A percentile compares a stretch with the other conserved stretches of the same genome.
These are phyloP conservation scores for Holocentrus rufus DNA, from an alignment of 2,797 vertebrate genomes.

Conservation along the genomic window DNA sequence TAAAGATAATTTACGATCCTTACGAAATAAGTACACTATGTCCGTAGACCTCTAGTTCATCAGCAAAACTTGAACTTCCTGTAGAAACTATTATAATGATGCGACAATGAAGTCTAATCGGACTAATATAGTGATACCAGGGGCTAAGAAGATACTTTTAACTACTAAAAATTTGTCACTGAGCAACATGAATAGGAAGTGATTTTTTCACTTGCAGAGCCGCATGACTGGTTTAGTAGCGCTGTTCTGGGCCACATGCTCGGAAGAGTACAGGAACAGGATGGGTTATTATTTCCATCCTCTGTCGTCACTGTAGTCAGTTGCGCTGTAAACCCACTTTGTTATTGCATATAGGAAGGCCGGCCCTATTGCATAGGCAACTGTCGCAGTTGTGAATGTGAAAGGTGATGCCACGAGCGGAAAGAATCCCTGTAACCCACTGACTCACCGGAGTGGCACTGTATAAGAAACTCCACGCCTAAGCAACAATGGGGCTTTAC, in stretches of 20 bases:
- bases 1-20: too few species aligned
- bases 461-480: slow-evolving; percentile 6
- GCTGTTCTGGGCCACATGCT: slow-evolving; percentile 25
- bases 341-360: too few species aligned
- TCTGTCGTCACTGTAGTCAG: slow-evolving; percentile 39
- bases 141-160: too few species aligned
- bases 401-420: slow-evolving; percentile 18
- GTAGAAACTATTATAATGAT: too few species aligned
- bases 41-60: too few species aligned
- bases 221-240: slow-evolving; percentile 24
- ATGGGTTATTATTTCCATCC: slow-evolving; percentile 30
- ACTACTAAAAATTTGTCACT: neutral
- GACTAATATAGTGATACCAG: too few species aligned
- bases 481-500: neutral
- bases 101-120: too few species aligned
- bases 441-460: neutral
- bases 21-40: too few species aligned
- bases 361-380: too few species aligned
- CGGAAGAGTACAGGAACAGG: slow-evolving; percentile 17
- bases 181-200: neutral
- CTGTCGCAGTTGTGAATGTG: neutral
- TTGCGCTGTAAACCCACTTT: too few species aligned
- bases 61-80: too few species aligned
- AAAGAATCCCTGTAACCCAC: slow-evolving; percentile 19
- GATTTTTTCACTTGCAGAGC: neutral